Conservation (phyloP, 2,797 vertebrate genomes). For the Halcyon badia region DNA sequence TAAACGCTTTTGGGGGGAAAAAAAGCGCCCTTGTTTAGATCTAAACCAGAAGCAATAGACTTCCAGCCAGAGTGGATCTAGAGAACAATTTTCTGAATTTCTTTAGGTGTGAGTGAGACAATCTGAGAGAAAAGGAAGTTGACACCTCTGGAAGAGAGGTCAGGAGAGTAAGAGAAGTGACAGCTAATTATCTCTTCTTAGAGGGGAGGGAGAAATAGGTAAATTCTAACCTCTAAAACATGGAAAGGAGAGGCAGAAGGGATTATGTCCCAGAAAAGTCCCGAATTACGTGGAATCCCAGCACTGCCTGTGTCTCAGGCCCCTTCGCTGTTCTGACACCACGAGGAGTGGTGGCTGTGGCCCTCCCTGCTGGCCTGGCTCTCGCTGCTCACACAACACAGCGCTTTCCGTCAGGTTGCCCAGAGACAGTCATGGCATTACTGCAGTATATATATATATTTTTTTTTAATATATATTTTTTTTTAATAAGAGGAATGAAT, state of each 20-base stretch:
- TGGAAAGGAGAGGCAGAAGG: neutral
- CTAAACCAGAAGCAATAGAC: neutral
- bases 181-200: neutral
- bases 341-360: neutral
- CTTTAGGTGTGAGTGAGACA: neutral
- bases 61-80: neutral
- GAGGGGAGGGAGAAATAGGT: neutral
- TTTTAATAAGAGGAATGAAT: neutral
- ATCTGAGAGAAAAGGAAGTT: neutral
- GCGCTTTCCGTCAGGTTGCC: neutral
- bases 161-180: neutral
- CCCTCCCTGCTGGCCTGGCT: neutral
- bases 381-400: neutral
- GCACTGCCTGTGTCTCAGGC: neutral
- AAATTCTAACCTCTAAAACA: neutral
- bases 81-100: neutral
- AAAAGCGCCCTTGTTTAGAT: neutral
- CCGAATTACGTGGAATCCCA: neutral
- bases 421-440: neutral
- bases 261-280: neutral
- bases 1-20: rapidly evolving
- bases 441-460: neutral
- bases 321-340: neutral
- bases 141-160: neutral
- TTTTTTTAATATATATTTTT: neutral